phyloP scores from a whole-genome alignment of 2,888 invertebrate species.

The Bombyx huttoni region DNA sequence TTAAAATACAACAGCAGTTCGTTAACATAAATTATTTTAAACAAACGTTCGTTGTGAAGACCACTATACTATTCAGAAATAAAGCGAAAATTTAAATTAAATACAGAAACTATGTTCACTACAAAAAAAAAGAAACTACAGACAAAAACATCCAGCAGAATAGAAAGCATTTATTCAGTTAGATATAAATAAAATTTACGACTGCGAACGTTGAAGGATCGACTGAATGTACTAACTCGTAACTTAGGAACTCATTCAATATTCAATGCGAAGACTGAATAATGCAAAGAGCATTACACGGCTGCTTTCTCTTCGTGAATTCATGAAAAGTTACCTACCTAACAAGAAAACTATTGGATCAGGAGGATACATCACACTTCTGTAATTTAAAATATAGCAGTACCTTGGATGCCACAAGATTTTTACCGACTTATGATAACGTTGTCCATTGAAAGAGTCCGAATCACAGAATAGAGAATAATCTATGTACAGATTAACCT shows the following conservation, averaged over 20 bases:
- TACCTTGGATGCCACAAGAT: too few species aligned
- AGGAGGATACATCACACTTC: too few species aligned
- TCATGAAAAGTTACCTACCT: not conserved
- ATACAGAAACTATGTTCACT: not conserved
- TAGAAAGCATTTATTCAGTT: not conserved
- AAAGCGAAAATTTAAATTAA: too few species aligned
- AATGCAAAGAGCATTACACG: not conserved
- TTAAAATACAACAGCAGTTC: too few species aligned
- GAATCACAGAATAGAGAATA: too few species aligned
- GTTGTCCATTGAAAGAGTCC: too few species aligned
- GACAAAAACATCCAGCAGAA: not conserved
- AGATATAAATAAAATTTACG: slow-evolving; percentile 1
- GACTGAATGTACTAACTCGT: not conserved
- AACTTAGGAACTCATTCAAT: slow-evolving; percentile 1
- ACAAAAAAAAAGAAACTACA: not conserved
- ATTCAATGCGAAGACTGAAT: not conserved
- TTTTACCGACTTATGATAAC: too few species aligned
- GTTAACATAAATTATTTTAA: too few species aligned
- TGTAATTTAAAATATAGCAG: too few species aligned
- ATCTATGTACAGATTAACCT: too few species aligned
- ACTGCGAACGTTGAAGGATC: not conserved
- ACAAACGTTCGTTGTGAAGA: too few species aligned
- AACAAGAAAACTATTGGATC: not conserved
- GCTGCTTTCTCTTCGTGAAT: not conserved
- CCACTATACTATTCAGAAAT: too few species aligned